phyloP scores from a whole-genome alignment of 2,888 invertebrate species.

The Troides oblongomaculatus region DNA sequence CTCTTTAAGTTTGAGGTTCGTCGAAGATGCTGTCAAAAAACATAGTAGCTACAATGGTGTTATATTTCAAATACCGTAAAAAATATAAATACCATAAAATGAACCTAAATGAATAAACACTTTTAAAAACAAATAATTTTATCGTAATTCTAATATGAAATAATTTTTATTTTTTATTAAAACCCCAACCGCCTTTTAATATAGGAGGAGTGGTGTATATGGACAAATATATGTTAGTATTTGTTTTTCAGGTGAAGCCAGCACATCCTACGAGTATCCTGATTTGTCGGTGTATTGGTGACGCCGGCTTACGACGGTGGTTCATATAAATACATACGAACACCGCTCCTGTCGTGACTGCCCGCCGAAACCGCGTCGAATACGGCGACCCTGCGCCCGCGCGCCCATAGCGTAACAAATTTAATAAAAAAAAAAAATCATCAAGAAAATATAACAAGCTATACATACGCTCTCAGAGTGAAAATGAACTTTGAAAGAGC shows the following conservation, averaged over 20 bases:
- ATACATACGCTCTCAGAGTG: neutral
- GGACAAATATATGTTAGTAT: neutral
- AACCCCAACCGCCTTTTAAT: neutral
- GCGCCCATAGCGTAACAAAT: slow-evolving; percentile 40
- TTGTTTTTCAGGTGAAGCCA: slow-evolving; percentile 22
- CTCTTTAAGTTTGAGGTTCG: no score
- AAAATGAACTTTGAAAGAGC: slow-evolving; percentile 17
- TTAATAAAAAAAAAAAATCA: slow-evolving; percentile 26
- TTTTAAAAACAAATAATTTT: neutral
- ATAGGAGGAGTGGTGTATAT: neutral
- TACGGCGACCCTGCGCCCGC: slow-evolving; percentile 55
- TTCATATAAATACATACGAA: slow-evolving; percentile 68
- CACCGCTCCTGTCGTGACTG: slow-evolving; percentile 54
- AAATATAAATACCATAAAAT: neutral
- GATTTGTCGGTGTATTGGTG: slow-evolving; percentile 36
- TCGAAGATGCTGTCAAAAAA: no score
- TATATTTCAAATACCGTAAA: no score
- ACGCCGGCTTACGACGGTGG: slow-evolving; percentile 46
- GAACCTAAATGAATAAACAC: neutral
- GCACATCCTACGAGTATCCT: slow-evolving; percentile 17
- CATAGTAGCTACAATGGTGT: no score
- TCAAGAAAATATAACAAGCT: slow-evolving; percentile 33
- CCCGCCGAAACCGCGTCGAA: slow-evolving; percentile 62
- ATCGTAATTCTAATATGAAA: neutral
- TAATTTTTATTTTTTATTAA: neutral